Conservation (phyloP, 2,113 vertebrate genomes). For the Varanus salvator region DNA sequence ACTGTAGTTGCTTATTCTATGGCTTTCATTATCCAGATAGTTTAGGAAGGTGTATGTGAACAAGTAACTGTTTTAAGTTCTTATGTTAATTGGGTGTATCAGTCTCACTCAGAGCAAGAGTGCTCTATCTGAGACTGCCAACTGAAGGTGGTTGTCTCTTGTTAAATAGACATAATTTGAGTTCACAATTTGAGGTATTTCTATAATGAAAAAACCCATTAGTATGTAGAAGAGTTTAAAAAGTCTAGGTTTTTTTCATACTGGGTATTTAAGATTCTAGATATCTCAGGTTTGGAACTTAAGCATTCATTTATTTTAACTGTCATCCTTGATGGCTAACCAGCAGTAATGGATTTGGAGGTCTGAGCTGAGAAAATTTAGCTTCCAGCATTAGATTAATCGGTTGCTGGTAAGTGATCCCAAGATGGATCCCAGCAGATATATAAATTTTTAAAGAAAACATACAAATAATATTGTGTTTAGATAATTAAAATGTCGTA, state of each 20-base stretch:
- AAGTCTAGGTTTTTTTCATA: background rate
- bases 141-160: background rate
- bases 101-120: background rate
- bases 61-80: background rate
- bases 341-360: background rate
- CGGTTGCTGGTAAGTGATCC: conserved; percentile 41
- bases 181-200: background rate
- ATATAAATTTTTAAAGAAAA: conserved; percentile 27
- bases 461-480: conserved; percentile 60
- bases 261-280: background rate
- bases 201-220: background rate
- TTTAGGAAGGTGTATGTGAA: background rate
- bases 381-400: conserved; percentile 19
- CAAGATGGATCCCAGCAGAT: conserved; percentile 20
- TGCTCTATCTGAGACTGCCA: background rate
- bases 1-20: background rate
- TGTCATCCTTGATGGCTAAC: conserved; percentile 8
- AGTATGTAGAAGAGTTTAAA: background rate
- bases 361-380: background rate
- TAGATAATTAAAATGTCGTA: conserved; percentile 73
- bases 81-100: background rate
- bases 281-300: background rate
- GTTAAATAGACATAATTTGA: background rate
- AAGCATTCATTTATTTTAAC: conserved; percentile 1
- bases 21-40: background rate